Conservation (phyloP, 2,113 vertebrate genomes). For the Charadrius vociferus region DNA sequence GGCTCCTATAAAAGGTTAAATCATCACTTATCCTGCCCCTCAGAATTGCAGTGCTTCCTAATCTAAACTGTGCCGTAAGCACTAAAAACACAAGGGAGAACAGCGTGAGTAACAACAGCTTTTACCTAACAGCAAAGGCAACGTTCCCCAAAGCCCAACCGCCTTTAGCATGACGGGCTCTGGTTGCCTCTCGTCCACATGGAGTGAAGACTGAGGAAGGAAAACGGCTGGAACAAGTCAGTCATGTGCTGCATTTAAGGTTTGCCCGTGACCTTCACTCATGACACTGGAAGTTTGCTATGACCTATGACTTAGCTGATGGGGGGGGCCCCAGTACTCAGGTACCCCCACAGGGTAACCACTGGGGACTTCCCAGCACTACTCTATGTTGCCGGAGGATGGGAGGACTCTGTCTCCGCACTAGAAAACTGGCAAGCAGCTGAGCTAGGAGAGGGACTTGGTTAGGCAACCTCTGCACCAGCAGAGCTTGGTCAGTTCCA, state of each 20-base stretch:
- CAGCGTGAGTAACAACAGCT: neutral
- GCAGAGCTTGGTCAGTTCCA: neutral
- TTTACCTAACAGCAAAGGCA: neutral
- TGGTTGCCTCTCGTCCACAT: neutral
- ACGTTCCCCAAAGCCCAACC: rapidly evolving
- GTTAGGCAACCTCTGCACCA: neutral
- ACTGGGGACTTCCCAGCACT: neutral
- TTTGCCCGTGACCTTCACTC: neutral
- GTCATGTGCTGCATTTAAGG: rapidly evolving
- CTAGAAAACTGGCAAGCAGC: neutral
- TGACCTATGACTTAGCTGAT: neutral
- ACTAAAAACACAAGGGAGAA: neutral
- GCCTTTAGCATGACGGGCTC: neutral
- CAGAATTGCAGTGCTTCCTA: neutral
- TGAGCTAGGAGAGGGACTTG: neutral
- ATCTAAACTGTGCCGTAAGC: neutral
- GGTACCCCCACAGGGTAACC: neutral
- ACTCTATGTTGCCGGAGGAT: neutral
- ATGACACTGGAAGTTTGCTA: neutral
- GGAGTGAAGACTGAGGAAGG: neutral
- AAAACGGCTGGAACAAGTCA: neutral
- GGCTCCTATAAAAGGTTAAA: slow-evolving; percentile 22
- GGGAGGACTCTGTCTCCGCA: rapidly evolving
- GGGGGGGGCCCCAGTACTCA: rapidly evolving
- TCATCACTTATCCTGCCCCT: neutral